A percentile compares a stretch with the other conserved stretches of the same genome.
Evolutionary conservation across 2,797 vertebrate genomes (phyloP).

Genomic region (Falco biarmicus): DNA sequence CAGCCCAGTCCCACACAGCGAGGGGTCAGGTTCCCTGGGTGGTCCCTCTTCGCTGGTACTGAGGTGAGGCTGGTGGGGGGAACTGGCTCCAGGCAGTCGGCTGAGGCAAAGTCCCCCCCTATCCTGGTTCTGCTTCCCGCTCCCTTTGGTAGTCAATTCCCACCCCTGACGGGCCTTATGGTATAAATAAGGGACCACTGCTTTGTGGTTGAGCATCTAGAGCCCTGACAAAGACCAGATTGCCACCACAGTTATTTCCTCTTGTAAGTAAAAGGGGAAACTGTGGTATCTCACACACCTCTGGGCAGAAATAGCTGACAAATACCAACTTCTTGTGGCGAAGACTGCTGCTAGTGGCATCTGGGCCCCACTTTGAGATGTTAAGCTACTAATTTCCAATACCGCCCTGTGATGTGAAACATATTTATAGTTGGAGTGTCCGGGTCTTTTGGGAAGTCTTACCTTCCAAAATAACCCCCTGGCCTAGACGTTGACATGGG

Average conservation of each 20-base stretch:
- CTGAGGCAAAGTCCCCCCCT: not conserved
- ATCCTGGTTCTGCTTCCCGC: not conserved
- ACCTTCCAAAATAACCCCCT: not conserved
- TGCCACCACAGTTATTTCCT: conserved; percentile 51
- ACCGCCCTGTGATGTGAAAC: not conserved
- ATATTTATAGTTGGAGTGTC: not conserved
- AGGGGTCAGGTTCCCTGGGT: not conserved
- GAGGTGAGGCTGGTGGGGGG: not conserved
- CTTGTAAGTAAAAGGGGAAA: conserved; percentile 11
- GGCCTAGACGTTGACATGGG: not conserved
- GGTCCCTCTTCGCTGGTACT: not conserved
- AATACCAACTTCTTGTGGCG: not conserved
- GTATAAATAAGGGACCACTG: not conserved
- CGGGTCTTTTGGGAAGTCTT: not conserved
- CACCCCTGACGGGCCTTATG: rapidly evolving
- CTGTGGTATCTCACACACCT: not conserved
- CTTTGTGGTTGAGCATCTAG: not conserved
- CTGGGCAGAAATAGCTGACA: conserved; percentile 36
- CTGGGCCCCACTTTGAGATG: not conserved
- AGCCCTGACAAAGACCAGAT: conserved; percentile 40
- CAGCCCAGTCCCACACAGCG: rapidly evolving
- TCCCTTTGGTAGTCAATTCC: not conserved
- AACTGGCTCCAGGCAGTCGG: rapidly evolving
- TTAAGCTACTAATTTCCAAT: not conserved
- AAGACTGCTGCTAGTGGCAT: not conserved